Base-by-base conservation (phyloP, 1,140 invertebrate genomes). In the Trigoniulus corallinus region DNA sequence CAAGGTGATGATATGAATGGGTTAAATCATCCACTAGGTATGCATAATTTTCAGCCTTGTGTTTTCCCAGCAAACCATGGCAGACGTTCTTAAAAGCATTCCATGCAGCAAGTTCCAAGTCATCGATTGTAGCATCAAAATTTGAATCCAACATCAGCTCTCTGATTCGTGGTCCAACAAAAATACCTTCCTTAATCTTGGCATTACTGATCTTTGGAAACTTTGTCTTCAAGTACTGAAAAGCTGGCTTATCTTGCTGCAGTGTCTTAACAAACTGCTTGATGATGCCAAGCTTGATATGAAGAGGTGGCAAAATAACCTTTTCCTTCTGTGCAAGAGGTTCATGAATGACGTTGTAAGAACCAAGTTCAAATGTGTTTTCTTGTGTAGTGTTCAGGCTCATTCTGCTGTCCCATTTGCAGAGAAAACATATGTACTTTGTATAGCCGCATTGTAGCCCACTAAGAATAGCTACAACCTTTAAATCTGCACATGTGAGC, bases 401-500 rank as follows among this genome's bases (percentile, higher is more conserved):
- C 21, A 37, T 39, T n/a, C 53, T 24, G 45, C 57, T 54, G 46
- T 61, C 59, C 56, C 58, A 57, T 48, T 47, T 49, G 40, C 56
- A 61, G 3, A 61, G 37, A 55, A 56, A 58, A 20, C 58, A 60
- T 2, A 26, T 52, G 42, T 51, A 52, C 44, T 60, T 58, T 39
- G 51, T 59, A 37, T 42, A 60, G 15, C 54, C 56, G 12, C 13
- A 4, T 37, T 60, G 56, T 26, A 54, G 48, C 15, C 53, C 53
- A 15, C 56, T 18, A 23, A 54, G 43, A 51, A 52, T 3, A 46
- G 40, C n/a, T 21, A 49, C 34, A 37, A 54, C 47, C 49, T 41
- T 54, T 29, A 56, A 18, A 51, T 51, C 53, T 41, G 55, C 61
- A 65, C 54, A 58, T 60, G 56, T 49, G 43, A 52, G 12, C 57